Evolutionary conservation across 92 coral and sea anemone species (phyloP), one percentile per base, ranked within the genome.

Genomic region (Epizoanthus stellaris): DNA sequence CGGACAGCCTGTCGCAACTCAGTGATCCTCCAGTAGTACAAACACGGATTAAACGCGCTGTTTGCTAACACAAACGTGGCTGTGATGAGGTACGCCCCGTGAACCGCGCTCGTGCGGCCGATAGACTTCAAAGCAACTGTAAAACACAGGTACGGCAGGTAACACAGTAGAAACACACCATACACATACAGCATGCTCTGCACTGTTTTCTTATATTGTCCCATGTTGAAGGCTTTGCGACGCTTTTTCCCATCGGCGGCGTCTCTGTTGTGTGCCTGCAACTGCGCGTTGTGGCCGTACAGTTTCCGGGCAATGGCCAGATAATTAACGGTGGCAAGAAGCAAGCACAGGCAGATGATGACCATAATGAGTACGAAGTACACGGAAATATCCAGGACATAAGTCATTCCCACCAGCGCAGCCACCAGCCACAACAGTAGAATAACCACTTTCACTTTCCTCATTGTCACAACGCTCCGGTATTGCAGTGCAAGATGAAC

Each of bases 131-230:
- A 20, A 11, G 19, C 73, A 19, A 72, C 39, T 57, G 77, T 72
- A 72, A 72, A 72, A 72, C 77, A 72, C 60, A 72, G 42, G 59
- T 72, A 72, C 59, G 77, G 77, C 7, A 72, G 77, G 16, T 72
- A 72, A n/a, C 77, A 72, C 38, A 72, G 39, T 34, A 72, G 60
- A 12, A 72, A 49, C 5, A 72, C 77, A 0, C 77, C 77, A 36
- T 72, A 72, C 34, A 72, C 58, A 5, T 43, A 72, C 77, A 72
- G 8, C 77, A 72, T 72, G 57, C 58, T 72, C 16, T 72, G 20
- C 34, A 72, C 77, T 38, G 77, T 72, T 72, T 72, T 72, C 76
- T 72, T 72, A 56, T 72, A 72, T 72, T 72, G 76, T 3, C 76
- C 76, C 30, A 72, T 3, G 34, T 72, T 72, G 39, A 72, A 72